Evolutionary conservation across 1,140 invertebrate species (phyloP).

Genomic region (Trachymyrmex septentrionalis): DNA sequence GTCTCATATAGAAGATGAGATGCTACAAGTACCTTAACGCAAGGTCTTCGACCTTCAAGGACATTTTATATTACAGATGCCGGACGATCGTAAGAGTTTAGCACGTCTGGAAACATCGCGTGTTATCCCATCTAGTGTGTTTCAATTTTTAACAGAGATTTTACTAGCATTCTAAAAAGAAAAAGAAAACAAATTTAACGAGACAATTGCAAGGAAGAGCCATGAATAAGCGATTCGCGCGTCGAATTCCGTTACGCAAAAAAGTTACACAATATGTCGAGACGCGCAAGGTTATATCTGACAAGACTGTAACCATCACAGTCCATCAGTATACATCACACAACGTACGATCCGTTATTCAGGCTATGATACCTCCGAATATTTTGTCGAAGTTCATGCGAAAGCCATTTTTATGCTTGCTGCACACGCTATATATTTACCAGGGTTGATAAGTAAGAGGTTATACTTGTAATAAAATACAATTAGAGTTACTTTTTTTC

Average conservation of each 20-base stretch:
- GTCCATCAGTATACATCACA: neutral
- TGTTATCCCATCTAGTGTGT: neutral
- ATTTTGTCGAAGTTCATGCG: neutral
- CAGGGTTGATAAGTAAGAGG: no score
- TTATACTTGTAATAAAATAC: no score
- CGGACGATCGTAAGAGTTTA: neutral
- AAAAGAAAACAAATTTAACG: constrained; percentile 5
- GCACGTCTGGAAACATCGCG: neutral
- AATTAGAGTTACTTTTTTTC: no score
- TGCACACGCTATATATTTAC: no score
- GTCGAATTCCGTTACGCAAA: neutral
- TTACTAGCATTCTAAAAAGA: neutral
- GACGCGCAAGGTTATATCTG: constrained; percentile 33
- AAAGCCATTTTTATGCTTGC: neutral
- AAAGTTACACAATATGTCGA: neutral
- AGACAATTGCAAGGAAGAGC: constrained; percentile 13
- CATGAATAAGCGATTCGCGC: neutral
- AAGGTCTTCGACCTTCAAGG: no score
- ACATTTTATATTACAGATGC: no score
- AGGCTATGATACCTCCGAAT: neutral
- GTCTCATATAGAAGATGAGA: no score
- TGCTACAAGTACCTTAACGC: no score
- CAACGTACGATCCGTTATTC: constrained; percentile 36
- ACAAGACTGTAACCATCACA: neutral
- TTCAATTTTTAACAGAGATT: neutral